A percentile compares a stretch with the other conserved stretches of the same genome.
These are phyloP conservation scores for Ceratina calcarata DNA, from an alignment of 1,140 invertebrate genomes.

Conservation along the genomic window DNA sequence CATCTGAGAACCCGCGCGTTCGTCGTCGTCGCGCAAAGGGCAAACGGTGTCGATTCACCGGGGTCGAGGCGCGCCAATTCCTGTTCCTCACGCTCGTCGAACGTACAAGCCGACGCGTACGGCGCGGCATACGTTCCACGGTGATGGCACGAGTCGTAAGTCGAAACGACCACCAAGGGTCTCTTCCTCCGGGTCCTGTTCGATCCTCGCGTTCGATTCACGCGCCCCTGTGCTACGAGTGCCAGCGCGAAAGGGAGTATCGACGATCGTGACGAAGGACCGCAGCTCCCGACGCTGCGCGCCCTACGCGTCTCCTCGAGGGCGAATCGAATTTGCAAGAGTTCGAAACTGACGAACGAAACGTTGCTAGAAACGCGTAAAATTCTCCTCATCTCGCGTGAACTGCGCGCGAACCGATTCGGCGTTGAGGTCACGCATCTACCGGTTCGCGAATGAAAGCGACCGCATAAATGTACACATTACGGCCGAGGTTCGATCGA, in stretches of 20 bases:
- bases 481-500: background rate
- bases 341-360: too few relatives aligned
- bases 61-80: slow-evolving; percentile 30
- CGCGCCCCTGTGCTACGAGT: slow-evolving; percentile 27
- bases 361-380: too few relatives aligned
- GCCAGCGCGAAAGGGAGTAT: slow-evolving; percentile 17
- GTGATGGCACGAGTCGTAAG: slow-evolving; percentile 13
- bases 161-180: slow-evolving; percentile 19
- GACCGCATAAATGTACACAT: slow-evolving; percentile 1
- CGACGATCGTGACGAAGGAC: slow-evolving; percentile 40
- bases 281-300: too few relatives aligned
- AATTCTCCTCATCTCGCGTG: too few relatives aligned
- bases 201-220: slow-evolving; percentile 24
- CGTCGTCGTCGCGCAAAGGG: slow-evolving; percentile 41
- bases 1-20: background rate
- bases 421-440: too few relatives aligned
- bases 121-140: too few relatives aligned
- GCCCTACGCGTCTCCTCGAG: too few relatives aligned
- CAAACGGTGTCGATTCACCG: slow-evolving; percentile 57
- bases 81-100: too few relatives aligned
- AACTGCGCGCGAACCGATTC: too few relatives aligned
- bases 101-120: too few relatives aligned
- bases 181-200: slow-evolving; percentile 25
- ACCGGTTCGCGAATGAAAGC: background rate
- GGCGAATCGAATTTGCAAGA: too few relatives aligned